Base-by-base conservation (phyloP, 2,113 vertebrate species). In the Ahaetulla prasina region DNA sequence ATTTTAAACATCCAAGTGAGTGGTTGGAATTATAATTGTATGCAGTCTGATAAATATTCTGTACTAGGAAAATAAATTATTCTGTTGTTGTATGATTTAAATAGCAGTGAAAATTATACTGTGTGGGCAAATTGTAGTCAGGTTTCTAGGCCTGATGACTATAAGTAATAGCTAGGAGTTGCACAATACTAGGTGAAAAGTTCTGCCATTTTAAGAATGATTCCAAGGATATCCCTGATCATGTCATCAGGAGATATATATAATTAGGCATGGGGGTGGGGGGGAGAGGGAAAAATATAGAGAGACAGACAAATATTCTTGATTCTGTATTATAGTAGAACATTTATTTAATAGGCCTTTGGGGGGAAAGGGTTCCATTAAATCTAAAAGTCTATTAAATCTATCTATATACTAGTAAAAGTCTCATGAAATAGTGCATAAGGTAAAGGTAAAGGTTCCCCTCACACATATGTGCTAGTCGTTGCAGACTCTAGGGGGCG, bases 1-100 rank as follows among this genome's bases (percentile, higher is more conserved):
- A 0, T 93, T 93, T 94, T 91, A 94, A 92, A 87, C 54, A 54
- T 86, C 25, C 60, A 94, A 91, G 95, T 93, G 94, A 91, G 94
- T 94, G 95, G 95, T 93, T 92, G 94, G 91, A 93, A 94, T 94
- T 95, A 89, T 92, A 94, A 95, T 89, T 2, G 4, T 7, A 90
- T 16, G 89, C 87, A 95, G 95, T 54, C 6, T 93, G 95, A 92
- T 54, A 92, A 60, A 95, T 92, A 18, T 0, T 90, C 49, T 5
- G 53, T 63, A 35, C 18, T 18, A 74, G n/a, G n/a, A 74, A 35
- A 16, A 5, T 74, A 74, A 16, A 74, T 74, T 74, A 74, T 74
- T 74, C 63, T 74, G n/a, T 74, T 35, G 14, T 18, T 35, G 16
- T 35, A 16, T 74, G n/a, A 35, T 74, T 35, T 35, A 74, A 74